Base-by-base conservation (phyloP, 1,140 invertebrate species). In the Drosophila erecta region DNA sequence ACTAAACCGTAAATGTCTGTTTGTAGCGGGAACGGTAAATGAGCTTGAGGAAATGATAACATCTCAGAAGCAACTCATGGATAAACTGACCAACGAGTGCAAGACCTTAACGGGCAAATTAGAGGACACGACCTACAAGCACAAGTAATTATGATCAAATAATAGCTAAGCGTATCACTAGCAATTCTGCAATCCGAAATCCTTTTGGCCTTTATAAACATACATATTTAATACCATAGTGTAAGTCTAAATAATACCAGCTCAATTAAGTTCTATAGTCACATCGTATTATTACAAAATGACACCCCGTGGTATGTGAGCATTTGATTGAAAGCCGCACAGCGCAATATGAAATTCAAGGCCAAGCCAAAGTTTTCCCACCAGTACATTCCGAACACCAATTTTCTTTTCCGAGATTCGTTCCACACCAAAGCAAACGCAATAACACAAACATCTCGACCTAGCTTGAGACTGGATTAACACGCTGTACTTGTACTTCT, bases 11-110 rank as follows among this genome's bases (percentile, higher is more conserved):
- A n/a, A 56, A 40, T 70, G 43, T 51, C 53, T 91, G 93, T 93
- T 93, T 94, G 93, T 95, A 96, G 95, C 94, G 94, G 95, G 95
- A 93, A 96, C 95, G 89, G 95, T 97, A 92, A 94, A 94, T 94
- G 96, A 96, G 93, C 95, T 97, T 93, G 96, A 97, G 94, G 94
- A 95, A 92, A 95, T 96, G 94, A 95, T 97, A 94, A 95, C 95
- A 93, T 96, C 95, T 93, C 96, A 97, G 95, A 96, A 96, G 94
- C 95, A 95, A 94, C 95, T 97, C 94, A 96, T 97, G 95, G 96
- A 96, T 94, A 96, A 96, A 95, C 94, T 97, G 91, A 96, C 96
- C 89, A 94, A 93, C 87, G 96, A 97, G 94, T 97, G 96, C 94
- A 96, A 96, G 94, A 95, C 94, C 93, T 94, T 97, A 93, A 97